Evolutionary conservation across 2,888 invertebrate species (phyloP), one percentile per base, ranked within the genome.

Genomic region (Mechanitis messenoides): DNA sequence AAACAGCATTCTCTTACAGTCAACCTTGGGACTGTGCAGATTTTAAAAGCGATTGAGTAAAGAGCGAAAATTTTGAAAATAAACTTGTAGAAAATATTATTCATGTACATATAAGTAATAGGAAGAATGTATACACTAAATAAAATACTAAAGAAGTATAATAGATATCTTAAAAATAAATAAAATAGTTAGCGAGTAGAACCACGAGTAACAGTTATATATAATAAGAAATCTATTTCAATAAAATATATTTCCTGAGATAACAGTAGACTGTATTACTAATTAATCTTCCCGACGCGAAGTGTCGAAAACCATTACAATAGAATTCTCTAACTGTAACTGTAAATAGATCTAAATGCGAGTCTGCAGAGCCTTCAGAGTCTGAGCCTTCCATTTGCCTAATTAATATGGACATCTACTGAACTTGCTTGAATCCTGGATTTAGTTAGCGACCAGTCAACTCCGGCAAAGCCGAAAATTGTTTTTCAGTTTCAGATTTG

Each of bases 331-430:
- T 55, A 47, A 33, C 33, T 33, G 28, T 60, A 33, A 53, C 79
- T 74, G 72, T 75, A 81, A 84, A 85, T 87, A 86, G 83, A 80
- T 75, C 74, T 86, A 85, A 86, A 87, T 84, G 79, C 75, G 79
- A 76, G 72, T 20, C 20, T 20, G 20, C 20, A 20, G 20, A 20
- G 20, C 20, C 20, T 20, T 20, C 76, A 70, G 71, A 69, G 76
- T 71, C 69, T 68, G 69, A 80, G 76, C 77, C 80, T 72, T 80
- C 76, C 78, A 85, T 88, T 87, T 87, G 79, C 84, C 85, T 88
- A 87, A 87, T 87, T 80, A 80, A 81, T 77, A 73, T 69, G 72
- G 78, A 75, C 79, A 79, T 76, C 76, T 69, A 70, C 75, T 73
- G 73, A 80, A 74, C 74, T 75, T 74, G 76, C 64, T 67, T 60